phyloP scores from a whole-genome alignment of 2,113 vertebrate species.

The Poicephalus meyeri region DNA sequence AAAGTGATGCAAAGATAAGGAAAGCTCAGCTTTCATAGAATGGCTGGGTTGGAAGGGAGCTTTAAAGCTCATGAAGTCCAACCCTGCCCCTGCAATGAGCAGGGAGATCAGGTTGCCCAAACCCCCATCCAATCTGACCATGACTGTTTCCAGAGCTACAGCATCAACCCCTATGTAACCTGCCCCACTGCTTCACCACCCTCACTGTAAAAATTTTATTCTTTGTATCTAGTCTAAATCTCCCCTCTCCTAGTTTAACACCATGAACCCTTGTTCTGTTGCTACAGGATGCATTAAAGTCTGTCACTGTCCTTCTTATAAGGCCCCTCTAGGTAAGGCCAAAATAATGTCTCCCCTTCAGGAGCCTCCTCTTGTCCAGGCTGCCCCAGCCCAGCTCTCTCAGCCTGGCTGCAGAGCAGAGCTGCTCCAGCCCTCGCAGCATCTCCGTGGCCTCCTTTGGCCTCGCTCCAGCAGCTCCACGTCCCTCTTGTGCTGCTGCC shows the following conservation, averaged over 20 bases:
- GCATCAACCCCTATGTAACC: neutral
- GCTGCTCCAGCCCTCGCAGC: fast-evolving
- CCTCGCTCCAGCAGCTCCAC: fast-evolving
- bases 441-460: fast-evolving
- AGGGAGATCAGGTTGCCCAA: neutral
- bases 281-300: neutral
- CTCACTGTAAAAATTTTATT: fast-evolving
- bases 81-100: neutral
- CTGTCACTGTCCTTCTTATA: neutral
- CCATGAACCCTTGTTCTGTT: neutral
- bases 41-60: neutral
- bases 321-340: neutral
- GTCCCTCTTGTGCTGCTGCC: fast-evolving
- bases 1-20: neutral
- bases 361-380: neutral
- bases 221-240: neutral
- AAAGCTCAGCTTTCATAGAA: neutral
- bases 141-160: neutral
- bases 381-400: neutral
- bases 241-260: neutral
- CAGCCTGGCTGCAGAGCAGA: neutral
- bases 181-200: neutral
- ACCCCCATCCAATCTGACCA: neutral
- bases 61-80: neutral
- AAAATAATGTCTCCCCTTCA: neutral